These are phyloP conservation scores for Daboia siamensis DNA, from an alignment of 2,113 vertebrate species.

Conservation along the genomic window DNA sequence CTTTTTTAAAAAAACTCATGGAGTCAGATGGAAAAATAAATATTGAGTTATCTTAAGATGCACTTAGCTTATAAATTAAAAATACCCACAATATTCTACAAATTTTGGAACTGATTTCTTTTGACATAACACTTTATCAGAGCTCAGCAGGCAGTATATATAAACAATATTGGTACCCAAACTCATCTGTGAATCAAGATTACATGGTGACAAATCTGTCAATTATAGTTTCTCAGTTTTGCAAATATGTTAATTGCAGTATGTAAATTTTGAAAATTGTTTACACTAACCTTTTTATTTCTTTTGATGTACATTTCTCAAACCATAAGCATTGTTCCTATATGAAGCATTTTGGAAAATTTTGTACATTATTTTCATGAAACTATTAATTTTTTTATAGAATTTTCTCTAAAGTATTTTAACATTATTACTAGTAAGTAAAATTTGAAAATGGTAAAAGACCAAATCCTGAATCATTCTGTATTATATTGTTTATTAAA, in stretches of 20 bases:
- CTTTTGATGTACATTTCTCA: not conserved
- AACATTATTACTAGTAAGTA: not conserved
- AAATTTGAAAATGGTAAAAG: not conserved
- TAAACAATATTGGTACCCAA: not conserved
- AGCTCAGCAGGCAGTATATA: not conserved
- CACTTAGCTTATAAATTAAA: not conserved
- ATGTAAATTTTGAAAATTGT: not conserved
- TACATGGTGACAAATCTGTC: not conserved
- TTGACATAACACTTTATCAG: not conserved
- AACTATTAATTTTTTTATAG: not conserved
- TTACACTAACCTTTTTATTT: not conserved
- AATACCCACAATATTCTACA: not conserved
- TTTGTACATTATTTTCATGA: not conserved
- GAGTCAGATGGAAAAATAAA: not conserved
- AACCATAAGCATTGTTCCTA: not conserved
- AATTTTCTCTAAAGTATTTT: not conserved
- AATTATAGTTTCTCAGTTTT: not conserved
- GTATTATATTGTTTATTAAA: not conserved
- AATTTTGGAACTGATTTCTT: not conserved
- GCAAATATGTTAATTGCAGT: not conserved
- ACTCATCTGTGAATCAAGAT: not conserved
- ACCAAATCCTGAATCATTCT: not conserved
- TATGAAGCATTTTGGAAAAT: not conserved
- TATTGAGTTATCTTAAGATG: not conserved
- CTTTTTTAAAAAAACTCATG: not conserved